Conservation (phyloP, 2,797 vertebrate genomes). For the Pelochelys cantorii region DNA sequence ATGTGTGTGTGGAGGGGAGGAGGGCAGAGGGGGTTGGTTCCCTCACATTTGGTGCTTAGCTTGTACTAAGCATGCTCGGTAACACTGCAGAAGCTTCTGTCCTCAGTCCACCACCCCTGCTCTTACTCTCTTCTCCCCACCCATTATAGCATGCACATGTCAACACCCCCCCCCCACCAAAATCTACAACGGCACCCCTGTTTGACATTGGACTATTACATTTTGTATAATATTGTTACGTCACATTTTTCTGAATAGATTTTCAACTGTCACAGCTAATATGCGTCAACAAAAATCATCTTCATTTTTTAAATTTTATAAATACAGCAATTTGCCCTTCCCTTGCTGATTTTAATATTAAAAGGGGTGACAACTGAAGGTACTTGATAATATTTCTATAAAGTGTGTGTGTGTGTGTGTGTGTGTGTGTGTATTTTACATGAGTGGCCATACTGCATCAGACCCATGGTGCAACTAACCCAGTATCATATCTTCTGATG, state of each 20-base stretch:
- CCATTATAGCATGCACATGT: too few relatives aligned
- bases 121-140: too few relatives aligned
- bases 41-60: too few relatives aligned
- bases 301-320: background rate
- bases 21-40: too few relatives aligned
- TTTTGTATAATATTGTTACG: background rate
- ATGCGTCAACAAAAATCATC: background rate
- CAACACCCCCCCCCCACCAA: too few relatives aligned
- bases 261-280: background rate
- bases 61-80: too few relatives aligned
- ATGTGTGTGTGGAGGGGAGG: too few relatives aligned
- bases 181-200: too few relatives aligned
- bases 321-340: background rate
- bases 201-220: background rate
- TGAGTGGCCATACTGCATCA: background rate
- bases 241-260: background rate
- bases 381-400: background rate
- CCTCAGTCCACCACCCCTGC: too few relatives aligned
- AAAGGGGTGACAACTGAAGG: background rate
- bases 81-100: too few relatives aligned
- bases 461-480: too few relatives aligned
- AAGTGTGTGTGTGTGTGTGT: background rate
- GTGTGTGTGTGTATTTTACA: conserved; percentile 18
- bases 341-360: background rate
- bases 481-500: too few relatives aligned